Percentiles rank a stretch among this genome's conserved stretches.
Conservation (phyloP, 2,797 vertebrate species). For the Danio jaintianensis region DNA sequence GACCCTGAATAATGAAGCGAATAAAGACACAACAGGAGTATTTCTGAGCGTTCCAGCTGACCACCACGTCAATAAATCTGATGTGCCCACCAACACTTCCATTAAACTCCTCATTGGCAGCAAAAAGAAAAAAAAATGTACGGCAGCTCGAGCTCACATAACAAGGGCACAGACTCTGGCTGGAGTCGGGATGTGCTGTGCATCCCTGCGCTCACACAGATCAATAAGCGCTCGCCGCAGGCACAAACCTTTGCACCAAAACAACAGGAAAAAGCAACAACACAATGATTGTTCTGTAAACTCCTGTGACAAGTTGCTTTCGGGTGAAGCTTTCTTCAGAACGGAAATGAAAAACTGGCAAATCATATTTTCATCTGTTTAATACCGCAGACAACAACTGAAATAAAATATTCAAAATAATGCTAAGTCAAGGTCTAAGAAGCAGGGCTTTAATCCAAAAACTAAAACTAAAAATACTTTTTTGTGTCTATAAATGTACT, state of each 20-base stretch:
- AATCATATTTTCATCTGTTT: neutral
- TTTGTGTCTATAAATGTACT: neutral
- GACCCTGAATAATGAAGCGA: constrained; percentile 53
- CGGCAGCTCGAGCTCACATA: constrained; percentile 49
- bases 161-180: constrained; percentile 51
- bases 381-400: too few species aligned
- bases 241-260: constrained; percentile 72
- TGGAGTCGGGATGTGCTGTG: constrained; percentile 53
- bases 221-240: constrained; percentile 72
- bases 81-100: constrained; percentile 50
- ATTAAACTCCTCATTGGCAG: constrained; percentile 51
- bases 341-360: constrained; percentile 24
- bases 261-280: neutral
- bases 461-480: too few species aligned
- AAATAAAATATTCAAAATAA: too few species aligned
- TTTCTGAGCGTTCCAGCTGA: constrained; percentile 54
- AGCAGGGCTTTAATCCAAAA: too few species aligned
- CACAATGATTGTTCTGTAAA: constrained; percentile 73
- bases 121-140: constrained; percentile 24
- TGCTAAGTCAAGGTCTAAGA: too few species aligned
- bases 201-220: constrained; percentile 65
- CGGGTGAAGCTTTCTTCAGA: constrained; percentile 14
- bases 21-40: constrained; percentile 44
- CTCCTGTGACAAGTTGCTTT: constrained; percentile 51
- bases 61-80: constrained; percentile 59